Base-by-base conservation (phyloP, 1,140 invertebrate species). In the Drosophila suzukii region DNA sequence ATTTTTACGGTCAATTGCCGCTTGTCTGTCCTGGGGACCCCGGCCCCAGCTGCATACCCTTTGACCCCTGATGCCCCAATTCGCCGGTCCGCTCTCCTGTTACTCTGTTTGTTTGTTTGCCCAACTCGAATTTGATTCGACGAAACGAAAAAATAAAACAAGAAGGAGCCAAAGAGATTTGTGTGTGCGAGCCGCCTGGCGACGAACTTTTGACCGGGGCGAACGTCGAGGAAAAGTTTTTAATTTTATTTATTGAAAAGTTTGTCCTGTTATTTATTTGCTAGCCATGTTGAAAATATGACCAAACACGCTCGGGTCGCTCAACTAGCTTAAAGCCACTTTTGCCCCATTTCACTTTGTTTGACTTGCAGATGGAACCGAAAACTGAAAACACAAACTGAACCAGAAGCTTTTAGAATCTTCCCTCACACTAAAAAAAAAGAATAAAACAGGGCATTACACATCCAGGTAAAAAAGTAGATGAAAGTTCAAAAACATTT, bases 181-280 rank as follows among this genome's bases (percentile, higher is more conserved):
- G 50, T 55, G 43, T 50, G 59, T 72, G 43, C 41, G 47, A 51
- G 65, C 70, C 78, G 73, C 76, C 74, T 85, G 75, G 79, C 78
- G 78, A 72, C 75, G 72, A 88, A 88, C 79, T 88, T 88, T 89
- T 83, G 83, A 88, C 83, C 75, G 61, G 75, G 47, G 67, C 73
- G 53, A 44, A 56, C 27, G 56, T 62, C 55, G 49, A 46, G 68
- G n/a, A 60, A 82, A 88, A 88, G 84, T 89, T 88, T 89, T 88
- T 89, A 88, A 88, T 88, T 88, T 88, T 88, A 88, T 88, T 88
- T 88, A 88, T 88, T 88, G 84, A 89, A 88, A 88, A 88, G 80
- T 88, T 88, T 86, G 83, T 88, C 75, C 79, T 88, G 83, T 86
- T 86, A 88, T 86, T 86, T 89, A 88, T 86, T 78, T 89, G 57